Percentiles rank a stretch among this genome's conserved stretches.
These are phyloP conservation scores for Thyatira batis DNA, from an alignment of 2,888 invertebrate species.

Conservation along the genomic window DNA sequence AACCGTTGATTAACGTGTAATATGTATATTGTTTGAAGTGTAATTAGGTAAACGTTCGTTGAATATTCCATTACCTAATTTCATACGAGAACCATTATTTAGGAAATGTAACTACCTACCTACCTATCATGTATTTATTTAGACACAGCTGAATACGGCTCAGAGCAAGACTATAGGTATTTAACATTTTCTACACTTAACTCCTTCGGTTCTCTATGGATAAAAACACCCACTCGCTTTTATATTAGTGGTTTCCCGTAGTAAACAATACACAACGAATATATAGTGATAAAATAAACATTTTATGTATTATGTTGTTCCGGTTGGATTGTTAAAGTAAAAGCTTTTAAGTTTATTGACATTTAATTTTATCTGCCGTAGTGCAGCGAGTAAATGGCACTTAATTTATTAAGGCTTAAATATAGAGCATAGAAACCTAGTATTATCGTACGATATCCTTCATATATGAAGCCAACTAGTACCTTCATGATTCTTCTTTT, in stretches of 20 bases:
- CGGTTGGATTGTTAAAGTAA: constrained; percentile 27
- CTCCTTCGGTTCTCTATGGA: too few relatives aligned
- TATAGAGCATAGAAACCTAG: too few relatives aligned
- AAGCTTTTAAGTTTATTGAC: constrained; percentile 53
- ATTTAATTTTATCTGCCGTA: constrained; percentile 17
- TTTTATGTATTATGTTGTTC: not conserved
- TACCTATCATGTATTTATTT: too few relatives aligned
- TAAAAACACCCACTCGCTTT: too few relatives aligned
- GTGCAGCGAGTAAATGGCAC: constrained; percentile 5
- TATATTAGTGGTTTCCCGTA: too few relatives aligned
- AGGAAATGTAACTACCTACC: not conserved
- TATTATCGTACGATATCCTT: too few relatives aligned
- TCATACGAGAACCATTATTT: not conserved
- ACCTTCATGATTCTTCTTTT: too few relatives aligned
- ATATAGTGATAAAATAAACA: not conserved
- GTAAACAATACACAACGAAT: too few relatives aligned
- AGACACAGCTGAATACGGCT: not conserved
- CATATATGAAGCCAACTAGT: too few relatives aligned
- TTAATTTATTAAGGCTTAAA: not conserved
- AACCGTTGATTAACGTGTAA: constrained; percentile 34
- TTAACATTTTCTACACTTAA: too few relatives aligned
- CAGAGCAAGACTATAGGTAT: too few relatives aligned
- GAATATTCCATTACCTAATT: not conserved
- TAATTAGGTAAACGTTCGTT: not conserved
- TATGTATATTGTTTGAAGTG: constrained; percentile 12